phyloP scores from a whole-genome alignment of 2,888 invertebrate genomes.

The Reticulitermes lucifugus region DNA sequence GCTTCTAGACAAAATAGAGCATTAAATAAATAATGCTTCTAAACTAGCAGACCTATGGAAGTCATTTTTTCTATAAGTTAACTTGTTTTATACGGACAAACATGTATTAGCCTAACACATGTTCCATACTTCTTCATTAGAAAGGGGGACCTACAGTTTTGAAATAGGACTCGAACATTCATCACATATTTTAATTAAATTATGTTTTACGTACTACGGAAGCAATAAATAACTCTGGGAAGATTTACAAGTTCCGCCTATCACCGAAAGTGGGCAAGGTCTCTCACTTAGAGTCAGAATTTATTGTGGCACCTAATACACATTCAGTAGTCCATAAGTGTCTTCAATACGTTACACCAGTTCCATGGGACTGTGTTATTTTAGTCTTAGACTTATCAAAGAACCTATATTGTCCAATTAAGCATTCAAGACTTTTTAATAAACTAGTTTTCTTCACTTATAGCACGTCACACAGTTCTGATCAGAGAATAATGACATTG shows the following conservation, averaged over 20 bases:
- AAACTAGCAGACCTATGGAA: no score
- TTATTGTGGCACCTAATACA: neutral
- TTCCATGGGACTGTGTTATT: neutral
- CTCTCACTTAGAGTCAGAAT: neutral
- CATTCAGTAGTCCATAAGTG: neutral
- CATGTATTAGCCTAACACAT: no score
- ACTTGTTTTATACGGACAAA: neutral
- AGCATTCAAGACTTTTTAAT: no score
- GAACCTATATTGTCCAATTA: no score
- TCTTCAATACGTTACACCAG: no score
- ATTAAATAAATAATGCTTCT: no score
- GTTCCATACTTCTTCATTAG: neutral
- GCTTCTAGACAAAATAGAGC: no score
- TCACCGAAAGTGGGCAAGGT: neutral
- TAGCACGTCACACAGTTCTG: no score
- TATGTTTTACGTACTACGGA: neutral
- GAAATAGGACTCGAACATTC: neutral
- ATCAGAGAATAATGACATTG: no score
- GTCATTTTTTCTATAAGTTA: no score
- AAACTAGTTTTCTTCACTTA: no score
- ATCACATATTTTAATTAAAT: neutral
- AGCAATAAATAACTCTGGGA: neutral
- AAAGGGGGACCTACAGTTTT: neutral
- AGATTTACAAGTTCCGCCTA: neutral
- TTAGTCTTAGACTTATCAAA: no score